These are phyloP conservation scores for Nysson spinosus DNA, from an alignment of 2,888 invertebrate species.

Conservation along the genomic window DNA sequence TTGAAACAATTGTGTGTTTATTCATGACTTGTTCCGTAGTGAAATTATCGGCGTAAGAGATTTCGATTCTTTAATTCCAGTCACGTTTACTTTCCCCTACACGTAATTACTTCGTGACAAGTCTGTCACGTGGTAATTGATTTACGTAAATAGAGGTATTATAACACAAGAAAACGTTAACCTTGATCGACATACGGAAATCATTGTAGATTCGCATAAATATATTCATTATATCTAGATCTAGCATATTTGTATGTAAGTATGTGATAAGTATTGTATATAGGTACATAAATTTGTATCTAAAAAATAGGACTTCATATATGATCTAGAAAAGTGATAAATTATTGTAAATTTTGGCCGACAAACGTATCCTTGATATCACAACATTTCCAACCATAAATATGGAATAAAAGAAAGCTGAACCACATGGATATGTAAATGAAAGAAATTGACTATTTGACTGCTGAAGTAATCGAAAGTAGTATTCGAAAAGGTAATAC, in stretches of 20 bases:
- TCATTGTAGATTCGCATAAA: not conserved
- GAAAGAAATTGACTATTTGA: not conserved
- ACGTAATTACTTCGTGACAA: slow-evolving; percentile 22
- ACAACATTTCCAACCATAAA: not conserved
- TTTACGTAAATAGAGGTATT: slow-evolving; percentile 2
- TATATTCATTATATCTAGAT: no score
- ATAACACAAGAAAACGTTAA: slow-evolving; percentile 4
- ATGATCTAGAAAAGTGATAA: no score
- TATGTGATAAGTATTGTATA: no score
- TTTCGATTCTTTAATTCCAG: slow-evolving; percentile 5
- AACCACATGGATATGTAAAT: not conserved
- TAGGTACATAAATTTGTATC: no score
- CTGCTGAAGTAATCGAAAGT: slow-evolving; percentile 36
- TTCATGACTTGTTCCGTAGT: no score
- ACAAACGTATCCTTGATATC: not conserved
- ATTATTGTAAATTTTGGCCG: no score
- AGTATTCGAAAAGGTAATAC: slow-evolving; percentile 30
- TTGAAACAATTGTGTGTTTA: no score
- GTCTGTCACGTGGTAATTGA: slow-evolving; percentile 27
- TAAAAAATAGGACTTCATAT: no score
- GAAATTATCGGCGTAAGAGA: no score
- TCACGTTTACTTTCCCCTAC: slow-evolving; percentile 22
- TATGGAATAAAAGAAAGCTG: no score
- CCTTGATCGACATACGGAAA: slow-evolving; percentile 17
- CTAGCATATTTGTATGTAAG: no score